Conservation (phyloP, 2,113 vertebrate genomes). For the Cyphomyrus plagiostoma region DNA sequence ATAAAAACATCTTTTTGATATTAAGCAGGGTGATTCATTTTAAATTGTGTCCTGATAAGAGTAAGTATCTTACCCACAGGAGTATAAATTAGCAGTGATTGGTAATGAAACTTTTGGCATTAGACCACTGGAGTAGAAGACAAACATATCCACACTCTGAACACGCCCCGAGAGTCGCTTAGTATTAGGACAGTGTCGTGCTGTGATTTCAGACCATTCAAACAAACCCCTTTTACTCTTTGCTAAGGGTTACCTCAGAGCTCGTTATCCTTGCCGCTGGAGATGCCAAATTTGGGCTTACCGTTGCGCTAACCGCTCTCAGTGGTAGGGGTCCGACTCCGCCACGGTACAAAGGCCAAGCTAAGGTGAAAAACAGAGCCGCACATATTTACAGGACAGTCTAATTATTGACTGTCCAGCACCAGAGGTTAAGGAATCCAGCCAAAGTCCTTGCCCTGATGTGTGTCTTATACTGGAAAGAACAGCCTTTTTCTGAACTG, state of each 20-base stretch:
- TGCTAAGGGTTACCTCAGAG: not conserved
- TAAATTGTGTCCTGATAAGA: not conserved
- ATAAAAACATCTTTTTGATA: not conserved
- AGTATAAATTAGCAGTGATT: not conserved
- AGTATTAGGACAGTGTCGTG: not conserved
- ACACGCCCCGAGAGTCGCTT: not conserved
- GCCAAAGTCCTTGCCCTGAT: constrained; percentile 40
- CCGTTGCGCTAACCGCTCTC: not conserved
- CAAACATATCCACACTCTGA: not conserved
- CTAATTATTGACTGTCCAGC: constrained; percentile 46
- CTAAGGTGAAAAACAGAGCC: constrained; percentile 33
- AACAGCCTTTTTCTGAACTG: not conserved
- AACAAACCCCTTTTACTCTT: not conserved
- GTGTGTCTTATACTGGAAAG: not conserved
- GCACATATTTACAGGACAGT: constrained; percentile 33
- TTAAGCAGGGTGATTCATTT: not conserved
- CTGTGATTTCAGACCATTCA: not conserved
- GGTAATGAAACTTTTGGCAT: not conserved
- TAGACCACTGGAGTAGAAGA: not conserved
- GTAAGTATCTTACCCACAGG: not conserved
- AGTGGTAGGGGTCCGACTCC: constrained; percentile 16
- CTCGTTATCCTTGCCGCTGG: not conserved
- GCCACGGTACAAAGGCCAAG: constrained; percentile 40
- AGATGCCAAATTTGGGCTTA: constrained; percentile 17
- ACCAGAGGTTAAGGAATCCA: constrained; percentile 15